Percentiles rank a stretch among this genome's conserved stretches.
Conservation (phyloP, 2,113 vertebrate species). For the Colistium nudipinnis region DNA sequence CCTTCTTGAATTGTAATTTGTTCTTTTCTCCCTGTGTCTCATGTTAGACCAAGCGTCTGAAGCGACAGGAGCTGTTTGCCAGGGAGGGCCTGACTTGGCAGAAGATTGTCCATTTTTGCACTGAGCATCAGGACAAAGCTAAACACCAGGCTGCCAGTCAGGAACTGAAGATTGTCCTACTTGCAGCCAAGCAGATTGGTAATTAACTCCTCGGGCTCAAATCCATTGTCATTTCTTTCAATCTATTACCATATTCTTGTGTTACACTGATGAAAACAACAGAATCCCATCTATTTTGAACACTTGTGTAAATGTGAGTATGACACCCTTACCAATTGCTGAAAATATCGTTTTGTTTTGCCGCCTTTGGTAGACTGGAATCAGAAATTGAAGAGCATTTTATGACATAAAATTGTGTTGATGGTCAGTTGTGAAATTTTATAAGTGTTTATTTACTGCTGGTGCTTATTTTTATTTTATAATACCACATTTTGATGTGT, state of each 20-base stretch:
- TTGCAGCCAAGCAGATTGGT: conserved; percentile 95
- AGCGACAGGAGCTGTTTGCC: conserved; percentile 85
- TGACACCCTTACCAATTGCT: neutral
- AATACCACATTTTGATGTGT: neutral
- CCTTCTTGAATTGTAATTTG: conserved; percentile 21
- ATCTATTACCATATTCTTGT: conserved; percentile 12
- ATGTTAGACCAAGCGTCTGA: conserved; percentile 88
- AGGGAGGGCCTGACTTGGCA: conserved; percentile 90
- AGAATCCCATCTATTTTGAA: neutral
- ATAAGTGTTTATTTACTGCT: too few species aligned
- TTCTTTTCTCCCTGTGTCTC: conserved; percentile 19
- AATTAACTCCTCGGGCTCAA: conserved; percentile 60
- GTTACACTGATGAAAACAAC: neutral
- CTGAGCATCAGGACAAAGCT: conserved; percentile 86
- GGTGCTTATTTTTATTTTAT: neutral
- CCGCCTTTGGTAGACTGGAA: neutral
- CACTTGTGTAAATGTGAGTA: neutral
- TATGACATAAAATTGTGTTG: too few species aligned
- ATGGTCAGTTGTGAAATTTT: too few species aligned
- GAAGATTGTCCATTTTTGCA: conserved; percentile 90
- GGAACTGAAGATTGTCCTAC: conserved; percentile 90
- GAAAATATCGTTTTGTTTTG: neutral
- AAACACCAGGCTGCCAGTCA: conserved; percentile 83
- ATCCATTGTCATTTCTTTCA: conserved; percentile 15
- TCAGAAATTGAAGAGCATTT: neutral